These are phyloP conservation scores for Steatocranus sp. DNA, from an alignment of 2,797 vertebrate species.

Conservation along the genomic window DNA sequence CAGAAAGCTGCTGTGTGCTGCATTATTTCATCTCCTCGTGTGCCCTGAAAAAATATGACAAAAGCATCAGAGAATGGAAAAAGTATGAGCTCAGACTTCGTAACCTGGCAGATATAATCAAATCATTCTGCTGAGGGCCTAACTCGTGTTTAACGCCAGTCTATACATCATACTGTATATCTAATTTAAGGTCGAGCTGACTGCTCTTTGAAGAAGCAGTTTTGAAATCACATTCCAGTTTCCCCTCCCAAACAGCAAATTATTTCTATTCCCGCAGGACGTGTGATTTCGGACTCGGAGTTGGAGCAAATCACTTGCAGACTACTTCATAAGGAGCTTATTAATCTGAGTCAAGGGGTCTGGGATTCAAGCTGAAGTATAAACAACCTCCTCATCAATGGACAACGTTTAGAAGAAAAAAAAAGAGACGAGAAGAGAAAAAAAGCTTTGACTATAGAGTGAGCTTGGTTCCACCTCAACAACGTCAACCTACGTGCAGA, in stretches of 20 bases:
- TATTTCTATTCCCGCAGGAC: conserved; percentile 69
- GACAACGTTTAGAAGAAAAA: conserved; percentile 16
- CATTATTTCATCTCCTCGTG: conserved; percentile 68
- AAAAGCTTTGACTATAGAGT: conserved; percentile 29
- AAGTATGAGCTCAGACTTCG: conserved; percentile 71
- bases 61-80: conserved; percentile 66
- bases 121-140: conserved; percentile 60
- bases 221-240: conserved; percentile 74
- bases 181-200: conserved; percentile 66
- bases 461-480: conserved; percentile 57
- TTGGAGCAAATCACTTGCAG: conserved; percentile 79
- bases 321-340: conserved; percentile 69
- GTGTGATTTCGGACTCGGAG: conserved; percentile 71
- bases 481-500: conserved; percentile 38
- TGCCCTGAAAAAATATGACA: conserved; percentile 62
- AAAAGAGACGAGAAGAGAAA: not conserved
- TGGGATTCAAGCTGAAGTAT: conserved; percentile 59
- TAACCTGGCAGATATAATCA: conserved; percentile 71
- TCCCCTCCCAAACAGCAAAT: conserved; percentile 71
- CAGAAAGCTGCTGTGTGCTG: conserved; percentile 52
- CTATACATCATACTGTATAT: conserved; percentile 72
- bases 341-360: conserved; percentile 68
- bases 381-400: conserved; percentile 69
- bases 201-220: conserved; percentile 67
- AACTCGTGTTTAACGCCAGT: conserved; percentile 65